Conservation (phyloP, 2,888 invertebrate species). For the Empis livida region DNA sequence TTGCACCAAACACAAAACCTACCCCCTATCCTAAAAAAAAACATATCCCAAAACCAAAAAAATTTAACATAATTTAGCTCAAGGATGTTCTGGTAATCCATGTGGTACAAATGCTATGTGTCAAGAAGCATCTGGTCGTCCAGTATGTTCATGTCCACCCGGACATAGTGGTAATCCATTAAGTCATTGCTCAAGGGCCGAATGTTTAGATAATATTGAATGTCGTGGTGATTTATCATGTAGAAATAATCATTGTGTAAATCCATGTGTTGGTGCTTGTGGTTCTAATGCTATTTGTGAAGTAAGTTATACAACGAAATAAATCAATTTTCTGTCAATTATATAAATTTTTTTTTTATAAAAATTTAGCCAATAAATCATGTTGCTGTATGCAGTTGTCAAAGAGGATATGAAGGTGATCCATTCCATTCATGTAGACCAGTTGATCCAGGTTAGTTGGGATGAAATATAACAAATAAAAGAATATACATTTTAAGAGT, state of each 20-base stretch:
- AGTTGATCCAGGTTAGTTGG: constrained; percentile 53
- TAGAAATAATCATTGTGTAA: constrained; percentile 55
- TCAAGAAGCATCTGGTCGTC: constrained; percentile 50
- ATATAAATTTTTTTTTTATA: not conserved
- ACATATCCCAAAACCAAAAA: too few species aligned
- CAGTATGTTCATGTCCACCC: constrained; percentile 67
- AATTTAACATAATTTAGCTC: not conserved
- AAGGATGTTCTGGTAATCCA: constrained; percentile 44
- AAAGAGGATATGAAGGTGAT: constrained; percentile 64
- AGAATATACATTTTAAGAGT: too few species aligned
- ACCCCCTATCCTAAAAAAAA: too few species aligned
- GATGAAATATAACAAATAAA: too few species aligned
- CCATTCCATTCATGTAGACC: constrained; percentile 59
- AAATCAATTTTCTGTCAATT: too few species aligned
- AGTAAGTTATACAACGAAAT: too few species aligned
- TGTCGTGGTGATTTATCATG: constrained; percentile 61
- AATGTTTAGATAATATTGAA: constrained; percentile 65
- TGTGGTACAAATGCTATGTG: constrained; percentile 59
- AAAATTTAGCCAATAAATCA: constrained; percentile 48
- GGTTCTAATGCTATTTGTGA: constrained; percentile 65
- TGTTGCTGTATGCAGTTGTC: constrained; percentile 66
- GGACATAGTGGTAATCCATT: constrained; percentile 72
- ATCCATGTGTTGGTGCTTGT: constrained; percentile 65
- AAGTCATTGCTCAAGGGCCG: constrained; percentile 56
- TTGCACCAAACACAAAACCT: not conserved